Evolutionary conservation across 30 jellyfish, hydroid and myxozoan species (phyloP).

Genomic region (Catostylus mosaicus): DNA sequence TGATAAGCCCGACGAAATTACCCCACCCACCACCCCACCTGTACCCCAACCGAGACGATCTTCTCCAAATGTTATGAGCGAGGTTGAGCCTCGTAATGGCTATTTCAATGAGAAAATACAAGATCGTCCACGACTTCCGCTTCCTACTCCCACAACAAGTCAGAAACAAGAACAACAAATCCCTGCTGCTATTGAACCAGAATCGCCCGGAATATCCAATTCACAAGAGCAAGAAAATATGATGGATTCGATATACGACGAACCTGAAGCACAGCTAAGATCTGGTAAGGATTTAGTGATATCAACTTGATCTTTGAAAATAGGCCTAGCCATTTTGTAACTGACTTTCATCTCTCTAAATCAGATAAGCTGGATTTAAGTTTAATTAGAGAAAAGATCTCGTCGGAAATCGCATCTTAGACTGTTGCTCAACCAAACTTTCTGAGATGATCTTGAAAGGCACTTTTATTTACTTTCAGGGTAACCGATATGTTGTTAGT

Average conservation of each 20-base stretch:
- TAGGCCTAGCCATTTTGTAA: too few relatives aligned
- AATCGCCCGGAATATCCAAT: conserved; percentile 48
- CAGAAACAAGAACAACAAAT: conserved; percentile 18
- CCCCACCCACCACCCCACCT: conserved; percentile 76
- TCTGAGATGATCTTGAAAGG: too few relatives aligned
- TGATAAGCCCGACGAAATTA: conserved; percentile 37
- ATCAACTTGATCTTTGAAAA: too few relatives aligned
- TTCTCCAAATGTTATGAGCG: conserved; percentile 14
- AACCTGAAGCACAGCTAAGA: conserved; percentile 89
- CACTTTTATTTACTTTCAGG: too few relatives aligned
- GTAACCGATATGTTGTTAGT: too few relatives aligned
- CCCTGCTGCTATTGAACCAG: neutral
- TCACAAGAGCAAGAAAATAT: conserved; percentile 56
- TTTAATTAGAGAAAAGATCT: too few relatives aligned
- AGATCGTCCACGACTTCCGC: conserved; percentile 65
- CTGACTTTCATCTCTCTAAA: too few relatives aligned
- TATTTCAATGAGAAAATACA: conserved; percentile 25
- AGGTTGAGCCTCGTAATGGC: conserved; percentile 44
- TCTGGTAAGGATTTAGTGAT: conserved; percentile 64
- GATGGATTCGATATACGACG: conserved; percentile 84
- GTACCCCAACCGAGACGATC: conserved; percentile 72
- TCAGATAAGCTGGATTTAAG: too few relatives aligned
- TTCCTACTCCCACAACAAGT: conserved; percentile 17
- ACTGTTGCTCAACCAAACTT: too few relatives aligned
- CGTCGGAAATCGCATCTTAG: too few relatives aligned